Evolutionary conservation across 2,888 invertebrate genomes (phyloP).

Genomic region (Parochlus steinenii): DNA sequence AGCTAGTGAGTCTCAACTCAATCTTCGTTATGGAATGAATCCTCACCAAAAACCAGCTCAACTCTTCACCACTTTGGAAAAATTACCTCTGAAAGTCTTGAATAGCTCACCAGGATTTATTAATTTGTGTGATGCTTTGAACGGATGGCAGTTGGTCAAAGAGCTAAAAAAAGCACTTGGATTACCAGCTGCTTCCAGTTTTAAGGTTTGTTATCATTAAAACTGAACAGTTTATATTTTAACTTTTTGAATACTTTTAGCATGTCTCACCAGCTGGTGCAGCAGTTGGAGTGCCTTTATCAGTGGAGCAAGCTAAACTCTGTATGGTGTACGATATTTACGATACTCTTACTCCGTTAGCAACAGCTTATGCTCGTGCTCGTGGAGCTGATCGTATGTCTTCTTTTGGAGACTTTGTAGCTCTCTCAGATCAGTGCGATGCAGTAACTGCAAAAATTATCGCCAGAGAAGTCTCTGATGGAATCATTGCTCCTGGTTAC

Average conservation of each 20-base stretch:
- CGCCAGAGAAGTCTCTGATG: constrained; percentile 89
- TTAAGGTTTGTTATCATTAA: too few species aligned
- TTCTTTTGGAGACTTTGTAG: constrained; percentile 96
- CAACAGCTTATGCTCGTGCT: constrained; percentile 86
- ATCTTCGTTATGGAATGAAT: constrained; percentile 90
- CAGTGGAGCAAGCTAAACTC: constrained; percentile 60
- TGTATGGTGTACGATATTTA: constrained; percentile 85
- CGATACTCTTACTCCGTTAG: constrained; percentile 58
- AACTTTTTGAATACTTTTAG: too few species aligned
- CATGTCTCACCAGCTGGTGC: constrained; percentile 98
- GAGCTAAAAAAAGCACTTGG: constrained; percentile 67
- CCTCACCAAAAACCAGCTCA: constrained; percentile 97
- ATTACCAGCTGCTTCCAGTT: constrained; percentile 86
- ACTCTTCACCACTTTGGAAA: constrained; percentile 59
- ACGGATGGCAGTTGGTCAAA: constrained; percentile 90
- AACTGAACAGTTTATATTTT: too few species aligned
- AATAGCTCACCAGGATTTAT: constrained; percentile 96
- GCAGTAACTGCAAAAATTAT: constrained; percentile 80
- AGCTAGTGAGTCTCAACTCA: constrained; percentile 56
- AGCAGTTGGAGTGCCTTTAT: constrained; percentile 72
- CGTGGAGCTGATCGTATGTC: constrained; percentile 98
- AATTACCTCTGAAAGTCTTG: constrained; percentile 70
- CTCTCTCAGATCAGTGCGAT: constrained; percentile 85
- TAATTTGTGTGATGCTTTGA: constrained; percentile 91
- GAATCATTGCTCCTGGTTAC: constrained; percentile 93